Percentiles rank a stretch among this genome's conserved stretches.
phyloP scores from a whole-genome alignment of 2,797 vertebrate species.

The Oceanodroma leucorhoa region DNA sequence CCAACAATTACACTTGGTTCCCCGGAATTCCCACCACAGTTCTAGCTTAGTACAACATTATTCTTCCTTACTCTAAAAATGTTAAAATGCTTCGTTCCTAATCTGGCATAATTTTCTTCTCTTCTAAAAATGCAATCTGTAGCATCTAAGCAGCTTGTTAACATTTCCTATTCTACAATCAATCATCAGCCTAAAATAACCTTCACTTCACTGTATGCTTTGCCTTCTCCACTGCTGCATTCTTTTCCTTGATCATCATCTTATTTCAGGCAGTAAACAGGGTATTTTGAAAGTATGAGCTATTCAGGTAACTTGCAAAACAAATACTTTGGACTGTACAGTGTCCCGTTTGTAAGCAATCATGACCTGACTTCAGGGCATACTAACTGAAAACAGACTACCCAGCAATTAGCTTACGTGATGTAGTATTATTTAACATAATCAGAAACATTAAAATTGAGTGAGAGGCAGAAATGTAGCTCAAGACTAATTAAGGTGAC shows the following conservation, averaged over 20 bases:
- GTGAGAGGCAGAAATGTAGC: background rate
- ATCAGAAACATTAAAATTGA: background rate
- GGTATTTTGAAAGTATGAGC: background rate
- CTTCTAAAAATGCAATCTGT: background rate
- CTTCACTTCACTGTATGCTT: background rate
- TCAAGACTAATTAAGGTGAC: background rate
- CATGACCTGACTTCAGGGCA: background rate
- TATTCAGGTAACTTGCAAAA: background rate
- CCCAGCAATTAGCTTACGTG: background rate
- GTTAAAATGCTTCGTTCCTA: background rate
- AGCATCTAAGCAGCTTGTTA: background rate
- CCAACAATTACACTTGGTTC: background rate
- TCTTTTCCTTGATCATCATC: background rate
- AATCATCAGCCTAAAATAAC: constrained; percentile 25
- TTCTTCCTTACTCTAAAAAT: background rate
- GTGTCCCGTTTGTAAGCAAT: background rate
- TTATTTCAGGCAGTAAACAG: background rate
- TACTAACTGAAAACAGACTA: background rate
- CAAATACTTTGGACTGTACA: background rate
- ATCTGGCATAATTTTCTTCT: background rate
- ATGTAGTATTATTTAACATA: background rate
- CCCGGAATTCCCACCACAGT: background rate
- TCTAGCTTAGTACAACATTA: background rate
- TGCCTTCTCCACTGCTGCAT: background rate
- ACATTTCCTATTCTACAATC: background rate